Evolutionary conservation across 2,797 vertebrate species (phyloP).

Genomic region (Spheniscus humboldti): DNA sequence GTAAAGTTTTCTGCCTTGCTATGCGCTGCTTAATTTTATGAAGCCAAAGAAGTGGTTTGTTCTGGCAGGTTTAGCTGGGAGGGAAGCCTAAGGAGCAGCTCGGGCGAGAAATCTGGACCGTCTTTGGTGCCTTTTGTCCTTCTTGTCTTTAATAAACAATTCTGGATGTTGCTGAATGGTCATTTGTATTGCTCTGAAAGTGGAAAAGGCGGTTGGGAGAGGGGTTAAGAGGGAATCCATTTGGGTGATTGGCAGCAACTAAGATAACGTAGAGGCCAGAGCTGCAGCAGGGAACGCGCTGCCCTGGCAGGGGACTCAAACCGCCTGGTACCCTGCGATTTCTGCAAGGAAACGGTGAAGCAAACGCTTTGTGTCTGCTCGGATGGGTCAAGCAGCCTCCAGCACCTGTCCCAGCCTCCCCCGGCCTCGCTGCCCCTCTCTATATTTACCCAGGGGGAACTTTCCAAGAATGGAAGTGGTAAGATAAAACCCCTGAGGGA

Average conservation of each 20-base stretch:
- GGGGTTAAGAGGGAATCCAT: not conserved
- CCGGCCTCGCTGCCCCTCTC: slow-evolving; percentile 59
- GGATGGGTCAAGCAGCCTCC: not conserved
- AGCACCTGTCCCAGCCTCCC: slow-evolving; percentile 31
- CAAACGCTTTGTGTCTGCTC: not conserved
- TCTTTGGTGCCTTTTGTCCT: not conserved
- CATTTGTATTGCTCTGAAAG: not conserved
- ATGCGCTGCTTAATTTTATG: not conserved
- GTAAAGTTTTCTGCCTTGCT: not conserved
- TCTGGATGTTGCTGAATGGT: not conserved
- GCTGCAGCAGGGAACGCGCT: not conserved
- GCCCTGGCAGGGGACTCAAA: not conserved
- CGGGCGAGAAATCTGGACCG: fast-evolving
- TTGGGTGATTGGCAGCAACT: not conserved
- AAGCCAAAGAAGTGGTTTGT: not conserved
- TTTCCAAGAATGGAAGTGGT: slow-evolving; percentile 90
- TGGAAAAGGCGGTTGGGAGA: fast-evolving
- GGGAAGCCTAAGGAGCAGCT: not conserved
- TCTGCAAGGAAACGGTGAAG: fast-evolving
- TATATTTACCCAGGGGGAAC: slow-evolving; percentile 82
- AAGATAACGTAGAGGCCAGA: fast-evolving
- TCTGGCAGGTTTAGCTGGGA: not conserved
- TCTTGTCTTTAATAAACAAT: not conserved
- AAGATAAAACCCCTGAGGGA: slow-evolving; percentile 78
- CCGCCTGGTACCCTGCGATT: fast-evolving